phyloP scores from a whole-genome alignment of 2,888 invertebrate species.

The Heliothis peltigera region DNA sequence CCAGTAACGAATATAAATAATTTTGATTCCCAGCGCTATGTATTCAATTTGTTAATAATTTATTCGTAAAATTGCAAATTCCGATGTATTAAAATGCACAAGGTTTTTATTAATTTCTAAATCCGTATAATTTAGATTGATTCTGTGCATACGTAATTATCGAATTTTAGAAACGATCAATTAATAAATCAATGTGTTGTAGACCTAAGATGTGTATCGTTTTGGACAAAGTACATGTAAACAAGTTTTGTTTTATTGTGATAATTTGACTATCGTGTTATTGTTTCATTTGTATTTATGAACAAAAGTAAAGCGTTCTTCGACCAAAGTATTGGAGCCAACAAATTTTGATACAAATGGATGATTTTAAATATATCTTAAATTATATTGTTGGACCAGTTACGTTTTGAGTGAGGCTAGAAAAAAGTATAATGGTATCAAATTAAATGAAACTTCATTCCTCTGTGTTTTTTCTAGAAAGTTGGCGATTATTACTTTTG shows the following conservation, averaged over 20 bases:
- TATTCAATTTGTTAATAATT: no score
- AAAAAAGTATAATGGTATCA: background rate
- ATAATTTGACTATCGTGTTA: constrained; percentile 56
- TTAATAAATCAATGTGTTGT: constrained; percentile 7
- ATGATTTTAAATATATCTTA: background rate
- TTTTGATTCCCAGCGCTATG: no score
- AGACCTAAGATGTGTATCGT: constrained; percentile 9
- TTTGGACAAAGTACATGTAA: constrained; percentile 24
- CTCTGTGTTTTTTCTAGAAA: background rate
- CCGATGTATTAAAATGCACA: no score
- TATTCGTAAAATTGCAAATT: no score
- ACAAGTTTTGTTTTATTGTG: constrained; percentile 60
- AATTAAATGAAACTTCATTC: constrained; percentile 8
- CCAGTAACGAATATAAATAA: no score
- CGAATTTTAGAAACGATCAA: background rate
- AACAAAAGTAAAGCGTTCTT: constrained; percentile 56
- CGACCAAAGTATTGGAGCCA: constrained; percentile 1
- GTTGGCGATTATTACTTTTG: constrained; percentile 56
- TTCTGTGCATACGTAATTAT: background rate
- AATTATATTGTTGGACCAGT: constrained; percentile 17
- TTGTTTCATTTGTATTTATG: constrained; percentile 59
- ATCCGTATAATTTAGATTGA: no score
- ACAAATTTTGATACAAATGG: constrained; percentile 1
- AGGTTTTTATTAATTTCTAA: no score
- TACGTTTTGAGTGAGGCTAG: background rate